Base-by-base conservation (phyloP, 2,113 vertebrate species). In the Dromiciops gliroides region DNA sequence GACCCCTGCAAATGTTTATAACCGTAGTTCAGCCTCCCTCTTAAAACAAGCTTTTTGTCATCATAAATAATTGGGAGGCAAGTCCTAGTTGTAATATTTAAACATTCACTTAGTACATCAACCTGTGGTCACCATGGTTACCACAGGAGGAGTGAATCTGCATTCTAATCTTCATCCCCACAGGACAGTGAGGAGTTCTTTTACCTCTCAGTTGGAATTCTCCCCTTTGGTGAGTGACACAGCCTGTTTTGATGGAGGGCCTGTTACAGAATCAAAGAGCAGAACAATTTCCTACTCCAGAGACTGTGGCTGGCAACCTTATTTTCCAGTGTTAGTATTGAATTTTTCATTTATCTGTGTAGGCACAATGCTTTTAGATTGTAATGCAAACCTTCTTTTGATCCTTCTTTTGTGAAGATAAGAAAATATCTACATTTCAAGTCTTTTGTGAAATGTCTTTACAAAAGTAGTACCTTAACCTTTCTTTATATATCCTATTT, bases 221-320 rank as follows among this genome's bases (percentile, higher is more conserved):
- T 95, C 48, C 1, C 48, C 1, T 26, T 75, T 44, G 19, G 48
- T 22, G 44, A 89, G 67, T 47, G 89, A 91, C 92, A 67, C 49
- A 50, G 91, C 24, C 4, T 28, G 83, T 94, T 51, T 93, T 48
- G 67, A 83, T 8, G 22, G 19, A 49, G 47, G 89, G 48, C 48
- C 89, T 94, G 31, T 93, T 96, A 93, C 93, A 88, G 93, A 95
- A 96, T 93, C 8, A 90, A 94, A 96, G 51, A 49, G 51, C 53
- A 96, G 47, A 96, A 94, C 52, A 50, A 51, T 89, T 95, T 92
- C 53, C 90, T 12, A 37, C 88, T 50, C 83, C 53, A 47, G 26
- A n/a, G 44, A 52, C 47, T 90, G 31, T 93, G 92, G 9, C 83
- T 75, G 48, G 44, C 94, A 96, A 60, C 4, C 19, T 53, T 94